phyloP scores from a whole-genome alignment of 2,797 vertebrate species.

The Crax fasciolata region DNA sequence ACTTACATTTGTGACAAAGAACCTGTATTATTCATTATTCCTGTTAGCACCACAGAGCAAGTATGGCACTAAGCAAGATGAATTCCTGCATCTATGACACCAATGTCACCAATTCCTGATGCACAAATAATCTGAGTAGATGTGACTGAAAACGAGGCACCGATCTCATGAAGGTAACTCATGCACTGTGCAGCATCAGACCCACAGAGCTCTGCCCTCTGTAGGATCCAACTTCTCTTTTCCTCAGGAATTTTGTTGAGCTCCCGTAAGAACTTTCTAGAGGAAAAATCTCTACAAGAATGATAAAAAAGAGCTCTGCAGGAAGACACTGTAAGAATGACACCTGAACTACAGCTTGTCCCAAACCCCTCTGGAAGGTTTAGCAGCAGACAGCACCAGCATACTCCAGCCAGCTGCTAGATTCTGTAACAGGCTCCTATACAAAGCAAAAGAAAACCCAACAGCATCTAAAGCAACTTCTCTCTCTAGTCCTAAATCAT shows the following conservation, averaged over 20 bases:
- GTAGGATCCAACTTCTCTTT: not conserved
- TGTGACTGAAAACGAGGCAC: not conserved
- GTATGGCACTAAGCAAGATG: not conserved
- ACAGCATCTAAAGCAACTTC: not conserved
- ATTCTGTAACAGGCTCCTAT: not conserved
- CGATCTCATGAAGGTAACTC: not conserved
- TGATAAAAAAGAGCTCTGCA: not conserved
- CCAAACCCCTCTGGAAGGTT: not conserved
- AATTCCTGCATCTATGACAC: slow-evolving; percentile 19
- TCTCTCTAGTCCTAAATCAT: not conserved
- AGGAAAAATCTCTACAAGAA: not conserved
- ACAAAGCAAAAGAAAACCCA: not conserved
- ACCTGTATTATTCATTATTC: slow-evolving; percentile 51
- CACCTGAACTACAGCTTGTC: not conserved
- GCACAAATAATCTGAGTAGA: not conserved
- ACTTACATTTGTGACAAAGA: slow-evolving; percentile 11
- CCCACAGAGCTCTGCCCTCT: not conserved
- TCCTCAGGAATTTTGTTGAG: not conserved
- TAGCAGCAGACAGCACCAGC: not conserved
- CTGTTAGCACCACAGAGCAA: slow-evolving; percentile 11
- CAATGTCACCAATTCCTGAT: not conserved
- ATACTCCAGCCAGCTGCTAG: not conserved
- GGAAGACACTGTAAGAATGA: not conserved
- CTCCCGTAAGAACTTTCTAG: not conserved
- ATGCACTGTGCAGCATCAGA: not conserved